Evolutionary conservation across 2,888 invertebrate species (phyloP), one percentile per base, ranked within the genome.

Genomic region (Pammene fasciana): DNA sequence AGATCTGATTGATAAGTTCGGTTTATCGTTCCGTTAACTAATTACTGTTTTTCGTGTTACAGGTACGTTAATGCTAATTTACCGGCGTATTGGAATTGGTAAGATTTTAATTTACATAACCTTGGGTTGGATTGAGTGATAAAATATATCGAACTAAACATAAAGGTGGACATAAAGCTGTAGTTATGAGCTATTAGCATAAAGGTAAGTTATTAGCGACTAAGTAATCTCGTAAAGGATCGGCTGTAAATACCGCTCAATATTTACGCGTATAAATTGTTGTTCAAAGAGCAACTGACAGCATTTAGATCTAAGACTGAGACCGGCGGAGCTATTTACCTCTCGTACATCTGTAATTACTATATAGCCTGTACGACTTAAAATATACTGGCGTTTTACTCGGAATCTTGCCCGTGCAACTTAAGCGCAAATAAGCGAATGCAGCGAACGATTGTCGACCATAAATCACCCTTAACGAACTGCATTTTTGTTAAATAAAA

Each of bases 281-380:
- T 83, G 79, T 80, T 81, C 84, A 81, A 84, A 84, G 82, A 79
- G 80, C 79, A 83, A 87, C 88, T 88, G 89, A 89, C 87, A 88
- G 86, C 82, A 82, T 79, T 82, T 76, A 75, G 80, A 83, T 82
- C 79, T 80, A 73, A 77, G 76, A 85, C 76, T 72, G 82, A 82
- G 75, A 76, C 76, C 75, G 75, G 76, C 72, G 74, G 82, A 86
- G 87, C 86, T 89, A 87, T 89, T 89, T 89, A 88, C 87, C 87
- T 86, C 86, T 81, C 81, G 83, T 86, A 86, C 87, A 86, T 87
- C 87, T 83, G 88, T 92, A 92, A 92, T 90, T 90, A 91, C 86
- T 86, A 84, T 83, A 82, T 81, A 82, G 82, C 82, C 82, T 85
- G 85, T 83, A 86, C 83, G 79, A 79, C 82, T 86, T 88, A 84